These are phyloP conservation scores for Pteruthius melanotis DNA, from an alignment of 2,113 vertebrate genomes.

Conservation along the genomic window DNA sequence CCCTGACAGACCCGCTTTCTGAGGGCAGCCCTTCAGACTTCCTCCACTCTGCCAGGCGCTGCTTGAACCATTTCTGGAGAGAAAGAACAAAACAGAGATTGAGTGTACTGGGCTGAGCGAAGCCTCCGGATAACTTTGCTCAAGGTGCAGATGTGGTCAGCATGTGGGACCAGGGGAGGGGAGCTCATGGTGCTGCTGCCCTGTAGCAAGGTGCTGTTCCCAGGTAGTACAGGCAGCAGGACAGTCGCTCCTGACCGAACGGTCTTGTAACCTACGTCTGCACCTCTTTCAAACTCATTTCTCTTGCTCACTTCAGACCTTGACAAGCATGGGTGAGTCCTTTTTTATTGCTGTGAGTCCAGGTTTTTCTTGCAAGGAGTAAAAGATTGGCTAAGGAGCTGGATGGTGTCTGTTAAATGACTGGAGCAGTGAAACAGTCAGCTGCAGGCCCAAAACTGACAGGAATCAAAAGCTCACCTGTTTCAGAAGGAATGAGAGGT, in stretches of 20 bases:
- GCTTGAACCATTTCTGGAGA: slow-evolving; percentile 89
- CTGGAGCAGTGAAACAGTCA: background rate
- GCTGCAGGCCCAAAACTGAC: background rate
- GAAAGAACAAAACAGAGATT: background rate
- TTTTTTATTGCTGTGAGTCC: background rate
- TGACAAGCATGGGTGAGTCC: background rate
- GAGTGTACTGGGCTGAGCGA: background rate
- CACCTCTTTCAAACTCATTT: background rate
- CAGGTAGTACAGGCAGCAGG: background rate
- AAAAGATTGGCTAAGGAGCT: background rate
- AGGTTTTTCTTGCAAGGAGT: background rate
- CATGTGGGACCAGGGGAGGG: rapidly evolving
- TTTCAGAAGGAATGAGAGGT: background rate
- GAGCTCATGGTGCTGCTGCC: background rate
- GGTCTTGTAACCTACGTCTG: rapidly evolving
- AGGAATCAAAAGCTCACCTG: background rate
- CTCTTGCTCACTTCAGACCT: background rate
- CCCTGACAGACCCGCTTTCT: slow-evolving; percentile 85
- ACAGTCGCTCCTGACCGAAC: rapidly evolving
- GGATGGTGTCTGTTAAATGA: background rate
- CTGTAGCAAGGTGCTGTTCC: background rate
- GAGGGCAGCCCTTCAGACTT: slow-evolving; percentile 88
- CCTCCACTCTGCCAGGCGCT: slow-evolving; percentile 88
- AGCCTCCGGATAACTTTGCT: background rate
- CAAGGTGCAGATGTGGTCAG: background rate